Base-by-base conservation (phyloP, 2,797 vertebrate species). In the Pangasius djambal region DNA sequence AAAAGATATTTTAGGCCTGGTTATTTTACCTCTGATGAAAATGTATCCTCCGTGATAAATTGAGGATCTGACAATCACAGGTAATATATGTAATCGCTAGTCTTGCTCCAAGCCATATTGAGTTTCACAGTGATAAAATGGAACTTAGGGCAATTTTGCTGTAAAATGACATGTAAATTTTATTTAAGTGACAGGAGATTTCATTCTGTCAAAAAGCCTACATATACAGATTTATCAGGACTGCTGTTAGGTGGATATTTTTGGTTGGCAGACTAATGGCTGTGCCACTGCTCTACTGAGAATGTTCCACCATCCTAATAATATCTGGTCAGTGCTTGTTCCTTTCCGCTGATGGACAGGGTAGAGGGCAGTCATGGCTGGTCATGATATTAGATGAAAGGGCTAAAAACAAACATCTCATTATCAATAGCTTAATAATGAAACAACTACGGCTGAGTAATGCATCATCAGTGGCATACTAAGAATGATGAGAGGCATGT, bases 1-100 rank as follows among this genome's bases (percentile, higher is more conserved):
- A 37, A 31, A 83, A 86, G 63, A 86, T 57, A 78, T 85, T 86
- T 86, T 50, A 52, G n/a, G 65, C 40, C 1, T 59, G 50, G 40
- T 31, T 65, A 65, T 77, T 65, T 65, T 65, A 50, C 67, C 22
- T 4, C 65, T 61, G 52, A 70, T 89, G 37, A 61, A 61, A 81
- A 77, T 37, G 16, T 70, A 70, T 25, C n/a, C 65, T 55, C 7
- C 48, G 37, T 34, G 10, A 70, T 85, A 31, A 85, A 70, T 52
- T 70, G 48, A 70, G n/a, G 48, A 85, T 85, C n/a, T 85, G 44
- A 7, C 28, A 52, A 84, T 83, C 59, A 83, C 59, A 40, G 6
- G 81, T 15, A 40, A 59, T 61, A 61, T n/a, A 28, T 67, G 40
- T 18, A 67, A 15, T 67, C 44, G 0, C 63, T 34, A 69, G 9